Conservation (phyloP, 1,140 invertebrate species). For the Helicoverpa zea region DNA sequence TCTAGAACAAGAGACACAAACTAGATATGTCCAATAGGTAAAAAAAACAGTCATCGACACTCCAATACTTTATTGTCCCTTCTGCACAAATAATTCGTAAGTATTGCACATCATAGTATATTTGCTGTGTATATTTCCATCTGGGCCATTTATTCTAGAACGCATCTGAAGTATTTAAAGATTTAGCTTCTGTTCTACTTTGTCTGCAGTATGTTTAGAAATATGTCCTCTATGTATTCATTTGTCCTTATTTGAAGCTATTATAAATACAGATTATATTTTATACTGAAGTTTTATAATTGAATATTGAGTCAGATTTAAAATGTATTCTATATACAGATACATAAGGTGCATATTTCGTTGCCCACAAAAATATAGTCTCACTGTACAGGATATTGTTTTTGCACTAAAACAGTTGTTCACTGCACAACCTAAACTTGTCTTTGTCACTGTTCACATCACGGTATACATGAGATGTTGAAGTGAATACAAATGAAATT, state of each 20-base stretch:
- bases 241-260: no score
- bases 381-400: slow-evolving; percentile 19
- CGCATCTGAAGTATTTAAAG: no score
- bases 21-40: no score
- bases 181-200: no score
- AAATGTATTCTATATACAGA: no score
- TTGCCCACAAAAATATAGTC: slow-evolving; percentile 16
- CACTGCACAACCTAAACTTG: slow-evolving; percentile 25
- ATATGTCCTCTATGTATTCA: no score
- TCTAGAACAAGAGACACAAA: neutral
- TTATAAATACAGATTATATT: neutral
- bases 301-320: no score
- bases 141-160: neutral
- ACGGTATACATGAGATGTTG: neutral
- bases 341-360: neutral
- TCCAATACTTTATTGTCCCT: neutral
- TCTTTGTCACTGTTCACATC: neutral
- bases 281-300: neutral
- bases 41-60: neutral
- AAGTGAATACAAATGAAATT: neutral
- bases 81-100: neutral
- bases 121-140: neutral
- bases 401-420: slow-evolving; percentile 12
- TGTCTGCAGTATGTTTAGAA: no score
- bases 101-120: neutral